These are phyloP conservation scores for Epinephelus malabaricus DNA, from an alignment of 2,797 vertebrate genomes.

Conservation along the genomic window DNA sequence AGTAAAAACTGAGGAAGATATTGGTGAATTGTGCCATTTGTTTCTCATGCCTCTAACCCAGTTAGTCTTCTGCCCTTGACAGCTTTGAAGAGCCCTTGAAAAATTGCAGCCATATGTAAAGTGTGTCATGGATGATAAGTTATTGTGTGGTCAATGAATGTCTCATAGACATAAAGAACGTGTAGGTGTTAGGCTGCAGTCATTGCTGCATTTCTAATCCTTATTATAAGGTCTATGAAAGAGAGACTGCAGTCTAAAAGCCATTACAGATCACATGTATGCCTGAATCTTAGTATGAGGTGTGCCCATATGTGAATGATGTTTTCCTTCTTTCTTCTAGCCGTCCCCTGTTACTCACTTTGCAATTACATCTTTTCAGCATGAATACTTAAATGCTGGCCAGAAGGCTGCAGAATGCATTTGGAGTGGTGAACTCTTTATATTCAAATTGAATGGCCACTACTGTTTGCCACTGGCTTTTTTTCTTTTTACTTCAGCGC, in stretches of 20 bases:
- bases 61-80: not conserved
- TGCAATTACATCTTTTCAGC: constrained; percentile 23
- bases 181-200: not conserved
- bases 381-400: constrained; percentile 2
- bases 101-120: not conserved
- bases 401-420: constrained; percentile 1
- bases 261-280: not conserved
- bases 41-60: not conserved
- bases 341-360: not conserved
- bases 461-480: not conserved
- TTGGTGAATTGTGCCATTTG: not conserved
- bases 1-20: no score
- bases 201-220: not conserved
- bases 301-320: not conserved
- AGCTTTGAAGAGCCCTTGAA: not conserved
- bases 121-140: not conserved
- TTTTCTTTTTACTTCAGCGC: not conserved
- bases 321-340: not conserved
- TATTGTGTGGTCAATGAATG: not conserved
- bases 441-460: constrained; percentile 24
- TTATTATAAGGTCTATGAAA: not conserved
- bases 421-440: constrained; percentile 6
- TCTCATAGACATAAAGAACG: not conserved
- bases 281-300: not conserved
- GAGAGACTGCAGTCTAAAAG: not conserved